Percentiles rank a stretch among this genome's conserved stretches.
Conservation (phyloP, 2,888 invertebrate species). For the Eudasyphora cyanicolor region DNA sequence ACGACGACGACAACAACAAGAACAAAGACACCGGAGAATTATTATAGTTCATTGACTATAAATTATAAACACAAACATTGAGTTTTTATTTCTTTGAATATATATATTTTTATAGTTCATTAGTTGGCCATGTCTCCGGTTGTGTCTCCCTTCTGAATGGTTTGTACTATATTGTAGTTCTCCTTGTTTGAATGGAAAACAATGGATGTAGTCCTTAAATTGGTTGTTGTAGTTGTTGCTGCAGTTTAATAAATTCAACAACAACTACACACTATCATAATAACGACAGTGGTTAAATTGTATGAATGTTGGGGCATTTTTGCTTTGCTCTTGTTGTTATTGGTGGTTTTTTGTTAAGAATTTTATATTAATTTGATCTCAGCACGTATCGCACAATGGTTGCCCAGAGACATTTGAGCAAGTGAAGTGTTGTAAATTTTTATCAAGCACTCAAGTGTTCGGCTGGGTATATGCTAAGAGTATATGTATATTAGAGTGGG, state of each 20-base stretch:
- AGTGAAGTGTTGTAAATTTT: conserved; percentile 32
- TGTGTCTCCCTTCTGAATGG: too few relatives aligned
- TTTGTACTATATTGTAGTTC: too few relatives aligned
- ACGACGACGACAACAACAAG: neutral
- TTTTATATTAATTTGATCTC: conserved; percentile 35
- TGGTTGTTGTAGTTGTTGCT: neutral
- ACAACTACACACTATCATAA: neutral
- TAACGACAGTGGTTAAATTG: conserved; percentile 9
- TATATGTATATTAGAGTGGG: too few relatives aligned
- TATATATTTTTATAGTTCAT: conserved; percentile 16
- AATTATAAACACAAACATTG: neutral
- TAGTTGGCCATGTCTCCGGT: too few relatives aligned
- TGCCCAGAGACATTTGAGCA: conserved; percentile 43
- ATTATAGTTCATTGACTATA: conserved; percentile 16
- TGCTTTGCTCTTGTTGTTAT: neutral
- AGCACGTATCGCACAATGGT: conserved; percentile 21
- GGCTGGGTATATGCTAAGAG: too few relatives aligned
- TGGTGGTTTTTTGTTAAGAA: neutral
- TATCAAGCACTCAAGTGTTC: conserved; percentile 28
- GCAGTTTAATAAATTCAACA: neutral
- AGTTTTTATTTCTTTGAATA: neutral
- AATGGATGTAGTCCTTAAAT: too few relatives aligned
- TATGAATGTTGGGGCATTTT: neutral
- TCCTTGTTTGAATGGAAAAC: too few relatives aligned
- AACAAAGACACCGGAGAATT: neutral